Evolutionary conservation across 2,113 vertebrate species (phyloP).

Genomic region (Sclerurus mexicanus): DNA sequence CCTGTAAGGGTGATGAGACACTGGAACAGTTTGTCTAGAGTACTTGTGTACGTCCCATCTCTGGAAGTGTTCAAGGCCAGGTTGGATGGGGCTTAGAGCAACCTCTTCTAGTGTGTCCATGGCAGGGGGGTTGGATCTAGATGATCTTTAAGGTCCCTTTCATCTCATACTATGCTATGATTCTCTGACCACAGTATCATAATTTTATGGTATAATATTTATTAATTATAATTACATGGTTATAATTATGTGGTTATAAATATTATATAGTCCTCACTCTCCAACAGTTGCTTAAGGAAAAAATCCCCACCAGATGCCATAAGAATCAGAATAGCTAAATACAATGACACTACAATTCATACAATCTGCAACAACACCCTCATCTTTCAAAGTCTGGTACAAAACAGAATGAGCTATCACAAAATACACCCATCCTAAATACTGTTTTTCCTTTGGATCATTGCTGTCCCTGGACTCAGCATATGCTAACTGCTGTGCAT

Average conservation of each 20-base stretch:
- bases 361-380: neutral
- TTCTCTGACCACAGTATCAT: neutral
- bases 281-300: neutral
- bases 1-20: neutral
- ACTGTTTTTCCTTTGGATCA: neutral
- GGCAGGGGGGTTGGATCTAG: neutral
- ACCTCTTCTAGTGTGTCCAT: neutral
- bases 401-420: constrained; percentile 5
- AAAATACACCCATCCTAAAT: neutral
- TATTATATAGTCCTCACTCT: neutral
- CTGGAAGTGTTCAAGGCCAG: neutral
- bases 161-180: neutral
- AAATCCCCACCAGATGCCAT: accelerated
- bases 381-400: constrained; percentile 31
- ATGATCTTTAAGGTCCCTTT: neutral
- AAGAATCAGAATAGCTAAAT: neutral
- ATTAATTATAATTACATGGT: neutral
- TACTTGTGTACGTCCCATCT: neutral
- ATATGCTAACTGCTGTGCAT: neutral
- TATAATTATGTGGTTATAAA: neutral
- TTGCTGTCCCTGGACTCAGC: neutral
- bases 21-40: neutral
- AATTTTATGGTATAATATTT: neutral
- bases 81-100: neutral
- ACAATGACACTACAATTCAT: neutral